Conservation (phyloP, 2,888 invertebrate genomes). For the Ametastegia equiseti region DNA sequence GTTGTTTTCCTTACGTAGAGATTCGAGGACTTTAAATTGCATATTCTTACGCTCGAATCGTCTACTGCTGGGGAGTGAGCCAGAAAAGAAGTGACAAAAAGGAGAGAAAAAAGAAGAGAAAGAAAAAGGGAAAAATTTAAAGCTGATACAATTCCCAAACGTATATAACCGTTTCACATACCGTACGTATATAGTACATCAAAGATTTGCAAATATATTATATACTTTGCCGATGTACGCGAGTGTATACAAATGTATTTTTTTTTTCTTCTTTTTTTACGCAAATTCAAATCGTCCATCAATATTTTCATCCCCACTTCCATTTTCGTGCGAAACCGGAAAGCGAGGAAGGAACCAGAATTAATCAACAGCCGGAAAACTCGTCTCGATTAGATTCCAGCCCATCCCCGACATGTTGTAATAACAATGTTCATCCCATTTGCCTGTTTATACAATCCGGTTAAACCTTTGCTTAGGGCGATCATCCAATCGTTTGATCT, state of each 20-base stretch:
- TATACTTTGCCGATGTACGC: too few relatives aligned
- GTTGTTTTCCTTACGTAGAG: slow-evolving; percentile 45
- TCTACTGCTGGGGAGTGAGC: slow-evolving; percentile 20
- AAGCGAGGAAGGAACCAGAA: background rate
- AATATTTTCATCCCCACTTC: background rate
- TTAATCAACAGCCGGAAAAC: background rate
- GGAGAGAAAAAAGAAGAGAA: background rate
- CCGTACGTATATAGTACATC: background rate
- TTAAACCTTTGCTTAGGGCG: slow-evolving; percentile 11
- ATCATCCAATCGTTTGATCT: slow-evolving; percentile 28
- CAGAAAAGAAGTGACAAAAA: slow-evolving; percentile 1
- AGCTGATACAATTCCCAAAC: background rate
- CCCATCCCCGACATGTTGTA: background rate
- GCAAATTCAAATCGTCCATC: too few relatives aligned
- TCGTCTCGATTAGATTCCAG: background rate
- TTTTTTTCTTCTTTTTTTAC: too few relatives aligned
- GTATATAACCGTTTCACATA: background rate
- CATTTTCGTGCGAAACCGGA: background rate
- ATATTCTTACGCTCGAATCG: slow-evolving; percentile 34
- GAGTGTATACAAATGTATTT: too few relatives aligned
- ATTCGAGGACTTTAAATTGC: slow-evolving; percentile 32
- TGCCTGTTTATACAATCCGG: slow-evolving; percentile 4
- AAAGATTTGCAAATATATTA: too few relatives aligned
- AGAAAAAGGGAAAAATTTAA: background rate
- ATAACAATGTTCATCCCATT: slow-evolving; percentile 7